These are phyloP conservation scores for Sebastolobus alascanus DNA, from an alignment of 2,797 vertebrate genomes.

Conservation along the genomic window DNA sequence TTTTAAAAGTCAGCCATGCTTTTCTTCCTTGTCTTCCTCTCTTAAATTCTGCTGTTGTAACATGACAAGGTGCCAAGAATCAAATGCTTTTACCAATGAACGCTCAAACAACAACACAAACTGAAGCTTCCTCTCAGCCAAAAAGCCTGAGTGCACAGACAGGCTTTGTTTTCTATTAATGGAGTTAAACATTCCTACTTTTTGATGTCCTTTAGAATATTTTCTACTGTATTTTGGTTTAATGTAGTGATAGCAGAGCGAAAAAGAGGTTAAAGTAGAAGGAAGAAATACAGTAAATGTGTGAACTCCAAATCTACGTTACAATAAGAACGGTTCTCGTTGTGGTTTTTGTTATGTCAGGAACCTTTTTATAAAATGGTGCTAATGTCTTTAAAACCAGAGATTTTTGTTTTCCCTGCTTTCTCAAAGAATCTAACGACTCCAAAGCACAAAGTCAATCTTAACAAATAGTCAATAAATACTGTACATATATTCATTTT, in stretches of 20 bases:
- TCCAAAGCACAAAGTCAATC: conserved; percentile 65
- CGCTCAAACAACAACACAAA: conserved; percentile 42
- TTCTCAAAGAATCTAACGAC: conserved; percentile 44
- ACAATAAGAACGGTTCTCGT: conserved; percentile 7
- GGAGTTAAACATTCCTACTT: conserved; percentile 20
- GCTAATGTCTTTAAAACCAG: conserved; percentile 61
- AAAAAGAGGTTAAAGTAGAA: not conserved
- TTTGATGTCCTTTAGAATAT: conserved; percentile 19
- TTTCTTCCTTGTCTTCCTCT: conserved; percentile 35
- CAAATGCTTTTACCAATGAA: conserved; percentile 65
- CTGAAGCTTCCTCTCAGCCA: conserved; percentile 31
- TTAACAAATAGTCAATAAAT: conserved; percentile 33
- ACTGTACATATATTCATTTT: conserved; percentile 53
- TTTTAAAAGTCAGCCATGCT: conserved; percentile 63
- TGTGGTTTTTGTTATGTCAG: conserved; percentile 24
- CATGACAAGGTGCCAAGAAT: conserved; percentile 43
- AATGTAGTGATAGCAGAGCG: conserved; percentile 4
- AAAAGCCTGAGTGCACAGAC: conserved; percentile 5
- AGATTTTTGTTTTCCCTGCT: conserved; percentile 24
- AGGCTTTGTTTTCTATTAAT: conserved; percentile 4
- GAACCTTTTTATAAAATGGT: conserved; percentile 64
- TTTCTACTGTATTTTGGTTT: conserved; percentile 25
- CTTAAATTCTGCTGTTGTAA: conserved; percentile 50
- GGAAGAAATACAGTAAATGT: conserved; percentile 11
- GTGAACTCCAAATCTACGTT: conserved; percentile 15